Evolutionary conservation across 1,140 invertebrate species (phyloP), one percentile per base, ranked within the genome.

Genomic region (Macrosteles quadrilineatus): DNA sequence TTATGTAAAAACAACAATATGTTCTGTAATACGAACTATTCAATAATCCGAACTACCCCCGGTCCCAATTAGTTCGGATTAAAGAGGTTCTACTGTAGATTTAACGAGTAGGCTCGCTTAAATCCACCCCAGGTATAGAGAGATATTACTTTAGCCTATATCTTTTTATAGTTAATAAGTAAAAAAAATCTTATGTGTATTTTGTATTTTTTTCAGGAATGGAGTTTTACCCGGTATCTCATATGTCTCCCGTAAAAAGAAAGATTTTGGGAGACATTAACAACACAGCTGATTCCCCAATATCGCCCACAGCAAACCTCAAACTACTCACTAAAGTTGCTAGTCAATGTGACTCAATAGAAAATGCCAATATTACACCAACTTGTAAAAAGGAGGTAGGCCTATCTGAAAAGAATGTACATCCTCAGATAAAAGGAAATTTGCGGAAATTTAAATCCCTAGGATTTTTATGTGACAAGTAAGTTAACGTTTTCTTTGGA

Each of bases 381-480:
- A 40, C 76, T 78, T 11, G 45, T 74, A 50, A 66, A 73, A 21
- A 67, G 32, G 50, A 29, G 14, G 4, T n/a, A n/a, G n/a, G 25
- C 32, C 47, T 59, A 23, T 47, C 63, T 19, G 53, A 57, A 31
- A 53, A 25, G 43, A 4, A 30, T 21, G 2, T 31, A 12, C 36
- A 59, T 59, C 55, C 27, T 27, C 21, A 59, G 27, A 23, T 23
- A 25, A 50, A 50, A 19, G 55, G 55, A 2, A 23, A 36, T 36
- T 36, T 31, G 55, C 78, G 85, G 62, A 85, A 85, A 75, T 83
- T 85, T 73, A 85, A 86, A 72, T 87, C 85, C 29, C 75, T 87
- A 2, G 83, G 84, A 76, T 83, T 85, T 73, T 75, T 87, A 71
- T 87, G 85, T 78, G 83, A 85, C 74, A 85, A 84, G 85, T 87